Conservation (phyloP, 2,113 vertebrate species). For the Neolamprologus fasciatus region DNA sequence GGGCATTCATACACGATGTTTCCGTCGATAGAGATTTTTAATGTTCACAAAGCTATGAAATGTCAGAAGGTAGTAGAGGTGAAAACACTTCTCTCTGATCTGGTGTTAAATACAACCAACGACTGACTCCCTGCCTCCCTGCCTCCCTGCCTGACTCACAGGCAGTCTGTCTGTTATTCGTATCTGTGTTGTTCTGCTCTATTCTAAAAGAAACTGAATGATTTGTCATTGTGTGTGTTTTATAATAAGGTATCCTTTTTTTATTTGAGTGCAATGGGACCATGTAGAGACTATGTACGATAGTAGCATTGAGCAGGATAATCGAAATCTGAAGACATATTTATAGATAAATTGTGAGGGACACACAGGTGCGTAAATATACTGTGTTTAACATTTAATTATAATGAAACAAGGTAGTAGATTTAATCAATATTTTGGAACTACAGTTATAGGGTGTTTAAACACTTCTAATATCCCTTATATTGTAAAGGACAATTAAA, state of each 20-base stretch:
- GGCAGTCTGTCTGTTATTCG: conserved; percentile 67
- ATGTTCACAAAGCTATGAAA: conserved; percentile 32
- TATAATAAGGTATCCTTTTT: conserved; percentile 55
- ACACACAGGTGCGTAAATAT: background rate
- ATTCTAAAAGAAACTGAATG: conserved; percentile 78
- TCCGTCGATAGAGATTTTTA: conserved; percentile 3
- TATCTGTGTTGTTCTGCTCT: conserved; percentile 85
- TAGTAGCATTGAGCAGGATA: background rate
- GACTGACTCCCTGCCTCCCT: conserved; percentile 58
- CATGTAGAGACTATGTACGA: conserved; percentile 63
- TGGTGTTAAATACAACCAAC: conserved; percentile 9
- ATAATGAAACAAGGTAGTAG: background rate
- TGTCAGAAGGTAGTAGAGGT: background rate
- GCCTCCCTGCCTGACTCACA: conserved; percentile 39
- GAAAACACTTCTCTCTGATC: conserved; percentile 1
- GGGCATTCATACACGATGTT: background rate
- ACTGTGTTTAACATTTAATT: background rate
- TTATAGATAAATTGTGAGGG: background rate
- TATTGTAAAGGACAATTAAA: background rate
- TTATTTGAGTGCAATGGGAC: conserved; percentile 72
- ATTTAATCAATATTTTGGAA: background rate
- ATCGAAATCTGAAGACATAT: background rate
- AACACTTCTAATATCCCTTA: background rate
- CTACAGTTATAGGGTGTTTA: background rate
- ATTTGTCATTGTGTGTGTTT: conserved; percentile 79